Percentiles rank a stretch among this genome's conserved stretches.
Evolutionary conservation across 2,113 vertebrate genomes (phyloP).

Genomic region (Tylochromis polylepis): DNA sequence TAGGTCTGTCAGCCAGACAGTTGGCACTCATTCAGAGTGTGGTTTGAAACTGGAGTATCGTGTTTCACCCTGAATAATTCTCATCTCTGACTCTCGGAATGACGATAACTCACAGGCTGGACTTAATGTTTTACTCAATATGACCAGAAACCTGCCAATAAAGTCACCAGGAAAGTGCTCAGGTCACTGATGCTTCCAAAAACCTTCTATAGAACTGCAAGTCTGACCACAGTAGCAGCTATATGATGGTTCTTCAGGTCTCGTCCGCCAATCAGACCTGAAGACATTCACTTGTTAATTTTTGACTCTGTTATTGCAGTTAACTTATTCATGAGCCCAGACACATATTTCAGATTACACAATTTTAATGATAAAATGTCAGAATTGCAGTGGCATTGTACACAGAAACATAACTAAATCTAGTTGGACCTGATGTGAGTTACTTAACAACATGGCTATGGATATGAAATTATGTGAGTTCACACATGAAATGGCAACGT

Average conservation of each 20-base stretch:
- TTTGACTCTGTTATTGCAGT: neutral
- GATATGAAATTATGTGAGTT: neutral
- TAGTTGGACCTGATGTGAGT: neutral
- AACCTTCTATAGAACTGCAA: neutral
- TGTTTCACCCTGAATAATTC: neutral
- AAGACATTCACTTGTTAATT: neutral
- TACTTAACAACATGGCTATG: neutral
- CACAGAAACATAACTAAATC: neutral
- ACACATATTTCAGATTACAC: neutral
- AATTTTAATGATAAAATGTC: neutral
- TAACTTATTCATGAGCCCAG: neutral
- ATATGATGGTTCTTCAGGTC: neutral
- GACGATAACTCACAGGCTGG: fast-evolving
- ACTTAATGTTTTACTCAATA: neutral
- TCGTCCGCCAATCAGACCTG: neutral
- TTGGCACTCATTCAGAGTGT: too few species aligned
- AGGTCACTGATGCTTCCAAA: neutral
- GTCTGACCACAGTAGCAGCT: neutral
- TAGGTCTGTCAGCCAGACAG: too few species aligned
- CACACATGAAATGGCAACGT: neutral
- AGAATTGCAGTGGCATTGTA: neutral
- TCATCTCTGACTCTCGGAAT: neutral
- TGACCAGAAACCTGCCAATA: neutral
- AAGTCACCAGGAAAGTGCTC: fast-evolving
- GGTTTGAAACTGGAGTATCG: too few species aligned